Base-by-base conservation (phyloP, 2,888 invertebrate species). In the Caprella mutica region DNA sequence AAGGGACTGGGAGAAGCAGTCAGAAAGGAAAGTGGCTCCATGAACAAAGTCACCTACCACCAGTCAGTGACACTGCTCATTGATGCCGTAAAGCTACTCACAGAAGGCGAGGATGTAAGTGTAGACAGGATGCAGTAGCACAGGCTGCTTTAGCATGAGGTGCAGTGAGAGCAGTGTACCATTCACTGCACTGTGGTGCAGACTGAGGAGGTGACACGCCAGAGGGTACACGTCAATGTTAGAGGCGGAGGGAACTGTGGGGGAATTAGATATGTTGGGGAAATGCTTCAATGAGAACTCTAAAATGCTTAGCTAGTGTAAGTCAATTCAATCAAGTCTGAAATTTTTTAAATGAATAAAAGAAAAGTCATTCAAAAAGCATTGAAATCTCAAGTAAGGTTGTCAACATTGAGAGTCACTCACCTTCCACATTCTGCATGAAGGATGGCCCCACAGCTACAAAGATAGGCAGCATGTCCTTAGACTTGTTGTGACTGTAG, bases 141-240 rank as follows among this genome's bases (percentile, higher is more conserved):
- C 27, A n/a, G 61, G 58, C 12, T 24, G n/a, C 5, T 48, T 29
- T 21, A 61, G 46, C 23, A 61, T 43, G 23, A 55, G 21, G 9
- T 29, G n/a, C 27, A 61, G 52, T 14, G 29, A 21, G 19, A 39
- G 40, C 14, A 55, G 43, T 21, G 55, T 44, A 14, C 61, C 61
- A 40, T 61, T 61, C 38, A 52, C 24, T n/a, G 58, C 58, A 19
- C 58, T 66, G 0, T 73, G 70, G 5, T 65, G 30, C 8, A 74
- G 67, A 3, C 68, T 66, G 12, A 76, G 67, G 3, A 75, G 61
- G 51, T 71, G 65, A 58, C 73, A 73, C 56, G 74, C 67, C 51
- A 75, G 67, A 2, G 71, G 70, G 62, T 75, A 75, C 27, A 75
- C 67, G 65, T 75, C 75, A n/a, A 75, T 70, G 50, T 70, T 71